Base-by-base conservation (phyloP, 2,113 vertebrate species). In the Peromyscus californicus region DNA sequence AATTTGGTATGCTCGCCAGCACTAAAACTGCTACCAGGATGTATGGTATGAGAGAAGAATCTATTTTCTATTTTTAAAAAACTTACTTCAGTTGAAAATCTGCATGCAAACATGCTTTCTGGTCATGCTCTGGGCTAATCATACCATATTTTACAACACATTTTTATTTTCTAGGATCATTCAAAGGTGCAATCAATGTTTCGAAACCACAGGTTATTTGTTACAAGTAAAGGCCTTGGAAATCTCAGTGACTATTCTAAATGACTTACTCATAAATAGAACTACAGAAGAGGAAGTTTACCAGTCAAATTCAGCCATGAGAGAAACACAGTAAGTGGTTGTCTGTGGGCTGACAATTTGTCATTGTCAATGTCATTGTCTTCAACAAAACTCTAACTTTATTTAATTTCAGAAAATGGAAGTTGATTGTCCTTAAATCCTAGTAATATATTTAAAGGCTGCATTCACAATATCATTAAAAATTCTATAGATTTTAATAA, bases 141-240 rank as follows among this genome's bases (percentile, higher is more conserved):
- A 65, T 29, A 3, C 51, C 65, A 16, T 51, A 17, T 48, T 11
- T 89, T 93, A 85, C 76, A 13, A 93, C 51, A 80, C 76, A 29
- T 94, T 96, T 96, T 51, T 69, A 80, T 61, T 93, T 96, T 88
- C 70, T 8, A 80, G 61, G 17, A 21, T 70, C 42, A 78, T 59
- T 21, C 90, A 72, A 61, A 91, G 24, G 84, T 78, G 33, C 0
- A 3, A 31, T 86, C 45, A 70, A 51, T 67, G 54, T 11, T 51
- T 51, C 10, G 65, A 92, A 97, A 96, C 76, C 54, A 88, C 29
- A 88, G 42, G 15, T 74, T 94, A 90, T 97, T 94, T 96, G 92
- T 96, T 85, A 69, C 4, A 75, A 90, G 26, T 48, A 90, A 93
- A 96, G 90, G 31, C n/a, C 17, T 93, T 89, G 74, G 88, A 72